A percentile compares a stretch with the other conserved stretches of the same genome.
Evolutionary conservation across 2,113 vertebrate species (phyloP).

Genomic region (Suncus etruscus): DNA sequence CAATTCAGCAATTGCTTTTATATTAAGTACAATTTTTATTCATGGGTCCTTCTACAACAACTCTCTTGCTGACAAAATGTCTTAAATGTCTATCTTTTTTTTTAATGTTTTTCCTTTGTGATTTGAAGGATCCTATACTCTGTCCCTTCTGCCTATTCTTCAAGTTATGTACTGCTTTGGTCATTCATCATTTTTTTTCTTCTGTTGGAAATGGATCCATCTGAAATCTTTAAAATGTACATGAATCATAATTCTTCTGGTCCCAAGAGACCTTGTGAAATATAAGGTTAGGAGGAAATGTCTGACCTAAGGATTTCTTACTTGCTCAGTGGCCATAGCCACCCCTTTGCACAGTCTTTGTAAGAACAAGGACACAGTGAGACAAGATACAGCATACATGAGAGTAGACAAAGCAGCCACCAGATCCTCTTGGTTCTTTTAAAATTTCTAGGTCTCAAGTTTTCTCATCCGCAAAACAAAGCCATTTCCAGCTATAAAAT

Average conservation of each 20-base stretch:
- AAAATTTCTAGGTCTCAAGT: not conserved
- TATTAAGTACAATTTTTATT: constrained; percentile 1
- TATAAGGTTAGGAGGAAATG: not conserved
- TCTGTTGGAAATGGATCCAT: not conserved
- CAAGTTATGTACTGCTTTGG: not conserved
- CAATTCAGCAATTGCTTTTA: constrained; percentile 12
- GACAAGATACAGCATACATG: not conserved
- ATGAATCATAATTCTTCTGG: not conserved
- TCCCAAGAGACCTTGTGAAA: not conserved
- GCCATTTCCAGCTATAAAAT: constrained; percentile 42
- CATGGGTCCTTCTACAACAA: not conserved
- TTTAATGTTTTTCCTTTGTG: constrained; percentile 15
- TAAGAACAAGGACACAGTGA: not conserved
- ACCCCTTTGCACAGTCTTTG: not conserved
- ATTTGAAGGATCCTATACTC: not conserved
- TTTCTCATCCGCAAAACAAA: constrained; percentile 64
- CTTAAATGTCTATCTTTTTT: not conserved
- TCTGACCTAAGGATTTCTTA: constrained; percentile 7
- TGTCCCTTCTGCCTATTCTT: constrained; percentile 1
- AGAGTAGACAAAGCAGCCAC: constrained; percentile 16
- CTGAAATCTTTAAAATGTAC: constrained; percentile 1
- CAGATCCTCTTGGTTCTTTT: constrained; percentile 4
- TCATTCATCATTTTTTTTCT: constrained; percentile 10
- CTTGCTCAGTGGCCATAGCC: not conserved
- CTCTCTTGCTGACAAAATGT: not conserved